Evolutionary conservation across 2,113 vertebrate genomes (phyloP), one percentile per base, ranked within the genome.

Genomic region (Oryzias javanicus): DNA sequence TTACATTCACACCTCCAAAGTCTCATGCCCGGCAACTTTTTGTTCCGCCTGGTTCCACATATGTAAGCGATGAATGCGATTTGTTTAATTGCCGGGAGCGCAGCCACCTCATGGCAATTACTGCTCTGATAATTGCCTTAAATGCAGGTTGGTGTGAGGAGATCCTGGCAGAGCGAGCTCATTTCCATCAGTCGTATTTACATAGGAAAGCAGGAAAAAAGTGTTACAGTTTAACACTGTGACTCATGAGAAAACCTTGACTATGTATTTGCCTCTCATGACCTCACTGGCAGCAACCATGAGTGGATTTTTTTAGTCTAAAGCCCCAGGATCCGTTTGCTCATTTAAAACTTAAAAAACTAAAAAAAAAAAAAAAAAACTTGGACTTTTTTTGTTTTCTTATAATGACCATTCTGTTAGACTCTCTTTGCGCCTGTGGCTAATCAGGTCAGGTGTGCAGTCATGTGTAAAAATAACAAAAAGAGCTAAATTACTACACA

Each of bases 401-500:
- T 52, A 53, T 35, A 67, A 56, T 57, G 24, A 67, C 44, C 45
- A 73, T 76, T 44, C 14, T 47, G 64, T 45, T 42, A 17, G 42
- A 68, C 59, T 47, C 49, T 52, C 70, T 35, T 67, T 75, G 52
- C 13, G 44, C 70, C 64, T 69, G 46, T 65, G 72, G 53, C 52
- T 75, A 86, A 81, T 74, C 70, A 80, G 81, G 79, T 84, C 81
- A 77, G 55, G 55, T 60, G 78, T 69, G 67, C 60, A 77, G 76
- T 69, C 66, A 68, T 68, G 73, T 77, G 71, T 80, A 77, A 83
- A 44, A 64, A 25, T 24, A n/a, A 70, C 54, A 46, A 52, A 74
- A 22, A 68, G 49, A 50, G 46, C 53, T 27, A 69, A 57, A n/a
- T n/a, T 74, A 64, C 50, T 53, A 42, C 55, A 40, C 1, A 2